Conservation (phyloP, 2,113 vertebrate species). For the Chamaetylas fuelleborni region DNA sequence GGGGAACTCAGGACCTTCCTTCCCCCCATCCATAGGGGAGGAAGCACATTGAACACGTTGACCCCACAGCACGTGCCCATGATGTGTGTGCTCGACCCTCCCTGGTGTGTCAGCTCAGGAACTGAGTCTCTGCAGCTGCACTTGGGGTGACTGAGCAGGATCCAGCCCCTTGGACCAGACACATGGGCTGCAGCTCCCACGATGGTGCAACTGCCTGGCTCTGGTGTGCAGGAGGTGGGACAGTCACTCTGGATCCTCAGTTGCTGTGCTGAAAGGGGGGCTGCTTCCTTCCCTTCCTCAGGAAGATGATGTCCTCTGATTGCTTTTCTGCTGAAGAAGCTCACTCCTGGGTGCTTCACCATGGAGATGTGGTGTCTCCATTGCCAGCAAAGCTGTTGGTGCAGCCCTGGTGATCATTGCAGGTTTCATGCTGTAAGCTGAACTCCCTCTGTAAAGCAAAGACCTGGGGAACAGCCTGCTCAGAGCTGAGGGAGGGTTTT, state of each 20-base stretch:
- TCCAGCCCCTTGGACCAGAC: rapidly evolving
- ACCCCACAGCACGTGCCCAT: rapidly evolving
- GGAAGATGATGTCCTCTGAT: background rate
- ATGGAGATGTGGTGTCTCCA: background rate
- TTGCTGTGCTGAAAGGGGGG: background rate
- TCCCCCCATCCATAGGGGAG: background rate
- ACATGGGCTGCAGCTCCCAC: background rate
- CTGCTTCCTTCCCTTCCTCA: background rate
- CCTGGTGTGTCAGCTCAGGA: background rate
- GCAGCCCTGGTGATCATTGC: background rate
- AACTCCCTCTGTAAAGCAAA: background rate
- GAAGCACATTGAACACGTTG: background rate
- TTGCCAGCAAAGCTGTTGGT: background rate
- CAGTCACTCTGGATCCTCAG: background rate
- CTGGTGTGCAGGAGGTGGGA: background rate
- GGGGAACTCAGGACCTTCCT: background rate
- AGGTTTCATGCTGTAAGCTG: background rate
- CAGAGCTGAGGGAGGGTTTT: background rate
- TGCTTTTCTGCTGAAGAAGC: background rate
- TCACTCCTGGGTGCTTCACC: background rate
- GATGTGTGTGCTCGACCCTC: rapidly evolving
- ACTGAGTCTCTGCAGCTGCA: background rate
- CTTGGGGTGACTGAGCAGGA: background rate
- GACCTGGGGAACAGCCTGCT: background rate
- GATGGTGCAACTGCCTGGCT: background rate